Evolutionary conservation across 2,888 invertebrate genomes (phyloP), one percentile per base, ranked within the genome.

Genomic region (Gymnoscelis rufifasciata): DNA sequence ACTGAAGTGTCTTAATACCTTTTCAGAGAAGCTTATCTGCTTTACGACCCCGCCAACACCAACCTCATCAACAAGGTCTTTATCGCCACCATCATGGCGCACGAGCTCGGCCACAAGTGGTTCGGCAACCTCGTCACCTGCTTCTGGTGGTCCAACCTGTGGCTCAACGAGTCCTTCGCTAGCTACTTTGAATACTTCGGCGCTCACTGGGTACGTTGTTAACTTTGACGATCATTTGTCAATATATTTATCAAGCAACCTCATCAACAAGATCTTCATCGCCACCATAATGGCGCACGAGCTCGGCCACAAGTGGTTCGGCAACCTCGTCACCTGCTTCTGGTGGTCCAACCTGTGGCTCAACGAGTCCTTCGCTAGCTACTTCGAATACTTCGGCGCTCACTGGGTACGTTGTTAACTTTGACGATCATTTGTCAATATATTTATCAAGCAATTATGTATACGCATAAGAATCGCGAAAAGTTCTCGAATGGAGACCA

Each of bases 81-180:
- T 43, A 89, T 92, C 3, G 90, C 90, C 0, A 82, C 90, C 0
- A 89, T 90, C 4, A 83, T 92, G 49, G 92, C 93, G 0, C 96
- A 96, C 70, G 96, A 96, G 70, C 74, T 95, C 33, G 92, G 93
- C 0, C 96, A 96, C 75, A 93, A 93, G 74, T 95, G 95, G 95
- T 94, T 95, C 66, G 95, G 95, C 4, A 93, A 95, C 71, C 78
- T 93, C 38, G 92, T 94, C n/a, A 94, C 94, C 0, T 91, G 92
- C 52, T 90, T 91, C 64, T 94, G 94, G 93, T 94, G 94, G 94
- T 90, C 91, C 47, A 92, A 91, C 63, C 82, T 92, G 19, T 94
- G 94, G 93, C 81, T 94, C 0, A 92, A 91, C 61, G 92, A 92
- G 70, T 92, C 90, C 6, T 93, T 92, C 52, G 94, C 94, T 0